Percentiles rank a stretch among this genome's conserved stretches.
phyloP scores from a whole-genome alignment of 2,888 invertebrate species.

The Spatulosminthurus flaviceps region DNA sequence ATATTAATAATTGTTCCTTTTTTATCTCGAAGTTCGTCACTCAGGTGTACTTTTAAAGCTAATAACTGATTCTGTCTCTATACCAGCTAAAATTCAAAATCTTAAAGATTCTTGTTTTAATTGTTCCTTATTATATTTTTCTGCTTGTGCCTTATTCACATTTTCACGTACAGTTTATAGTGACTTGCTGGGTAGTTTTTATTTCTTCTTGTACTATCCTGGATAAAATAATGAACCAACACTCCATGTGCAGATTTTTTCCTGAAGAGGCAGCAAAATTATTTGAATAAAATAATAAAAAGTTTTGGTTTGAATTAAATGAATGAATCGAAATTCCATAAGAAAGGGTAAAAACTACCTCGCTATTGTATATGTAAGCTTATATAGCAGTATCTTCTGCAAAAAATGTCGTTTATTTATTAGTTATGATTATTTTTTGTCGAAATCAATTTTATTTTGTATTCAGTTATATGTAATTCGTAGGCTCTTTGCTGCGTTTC shows the following conservation, averaged over 20 bases:
- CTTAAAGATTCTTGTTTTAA: background rate
- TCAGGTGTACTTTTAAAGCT: background rate
- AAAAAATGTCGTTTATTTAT: background rate
- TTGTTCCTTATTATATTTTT: background rate
- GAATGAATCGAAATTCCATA: too few relatives aligned
- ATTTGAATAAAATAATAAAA: too few relatives aligned
- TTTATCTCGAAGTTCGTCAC: background rate
- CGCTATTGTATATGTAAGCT: too few relatives aligned
- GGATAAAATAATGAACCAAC: too few relatives aligned
- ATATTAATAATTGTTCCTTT: background rate
- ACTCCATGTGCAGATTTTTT: too few relatives aligned
- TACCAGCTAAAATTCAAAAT: background rate
- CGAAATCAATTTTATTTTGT: background rate
- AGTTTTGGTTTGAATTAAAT: too few relatives aligned
- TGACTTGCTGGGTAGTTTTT: background rate
- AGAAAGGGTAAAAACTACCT: too few relatives aligned
- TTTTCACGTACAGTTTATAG: background rate
- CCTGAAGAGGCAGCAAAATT: too few relatives aligned
- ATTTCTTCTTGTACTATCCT: background rate
- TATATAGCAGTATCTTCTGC: too few relatives aligned
- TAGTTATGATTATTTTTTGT: background rate
- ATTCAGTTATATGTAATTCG: background rate
- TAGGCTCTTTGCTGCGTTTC: slow-evolving; percentile 12
- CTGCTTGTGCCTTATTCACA: slow-evolving; percentile 2
- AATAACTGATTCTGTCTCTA: background rate